Conservation (phyloP, 2,113 vertebrate species). For the Axis porcinus region DNA sequence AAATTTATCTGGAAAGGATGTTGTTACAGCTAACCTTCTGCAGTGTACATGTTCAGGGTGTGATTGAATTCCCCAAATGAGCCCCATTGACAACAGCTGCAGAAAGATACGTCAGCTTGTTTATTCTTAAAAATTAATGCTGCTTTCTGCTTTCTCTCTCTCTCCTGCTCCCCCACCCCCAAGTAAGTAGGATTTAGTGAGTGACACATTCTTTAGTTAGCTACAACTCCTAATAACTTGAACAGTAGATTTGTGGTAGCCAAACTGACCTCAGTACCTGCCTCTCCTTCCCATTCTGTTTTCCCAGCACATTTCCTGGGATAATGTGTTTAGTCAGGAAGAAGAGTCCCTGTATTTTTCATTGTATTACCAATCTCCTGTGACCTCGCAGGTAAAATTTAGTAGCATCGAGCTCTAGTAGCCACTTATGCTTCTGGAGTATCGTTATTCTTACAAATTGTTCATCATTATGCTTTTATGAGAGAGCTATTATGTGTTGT, state of each 20-base stretch:
- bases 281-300: background rate
- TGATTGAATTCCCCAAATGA: conserved; percentile 44
- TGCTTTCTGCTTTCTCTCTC: background rate
- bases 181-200: background rate
- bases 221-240: background rate
- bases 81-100: background rate
- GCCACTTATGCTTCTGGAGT: background rate
- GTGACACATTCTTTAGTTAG: background rate
- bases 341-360: background rate
- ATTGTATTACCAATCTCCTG: background rate
- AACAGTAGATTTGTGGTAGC: background rate
- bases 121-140: conserved; percentile 31
- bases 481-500: background rate
- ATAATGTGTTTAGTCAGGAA: background rate
- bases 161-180: background rate
- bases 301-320: background rate
- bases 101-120: background rate
- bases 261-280: background rate
- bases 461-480: conserved; percentile 7
- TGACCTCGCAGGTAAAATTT: conserved; percentile 27
- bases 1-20: conserved; percentile 24
- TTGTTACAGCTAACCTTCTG: conserved; percentile 39
- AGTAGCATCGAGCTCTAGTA: background rate
- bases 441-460: conserved; percentile 42
- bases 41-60: background rate